These are phyloP conservation scores for Heliconius ismenius DNA, from an alignment of 2,888 invertebrate genomes.

Conservation along the genomic window DNA sequence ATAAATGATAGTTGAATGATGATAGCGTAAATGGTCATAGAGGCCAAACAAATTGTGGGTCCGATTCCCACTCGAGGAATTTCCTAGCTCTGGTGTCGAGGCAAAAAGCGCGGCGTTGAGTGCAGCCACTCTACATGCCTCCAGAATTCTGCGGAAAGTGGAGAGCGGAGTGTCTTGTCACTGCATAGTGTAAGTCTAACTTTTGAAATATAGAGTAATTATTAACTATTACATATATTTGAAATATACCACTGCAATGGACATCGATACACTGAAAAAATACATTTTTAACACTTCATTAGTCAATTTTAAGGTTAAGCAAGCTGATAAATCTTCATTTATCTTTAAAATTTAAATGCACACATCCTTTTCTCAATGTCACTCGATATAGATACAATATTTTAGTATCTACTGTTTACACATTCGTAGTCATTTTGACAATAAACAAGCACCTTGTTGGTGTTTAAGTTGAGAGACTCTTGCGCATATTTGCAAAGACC, in stretches of 20 bases:
- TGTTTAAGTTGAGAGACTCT: constrained; percentile 40
- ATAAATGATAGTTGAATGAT: too few species aligned
- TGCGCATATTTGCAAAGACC: constrained; percentile 17
- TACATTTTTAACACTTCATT: background rate
- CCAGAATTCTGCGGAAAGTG: too few species aligned
- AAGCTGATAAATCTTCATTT: background rate
- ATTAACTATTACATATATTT: too few species aligned
- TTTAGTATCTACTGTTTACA: constrained; percentile 33
- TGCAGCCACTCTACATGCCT: too few species aligned
- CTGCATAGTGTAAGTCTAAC: background rate
- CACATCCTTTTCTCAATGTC: constrained; percentile 27
- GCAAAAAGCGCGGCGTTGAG: too few species aligned
- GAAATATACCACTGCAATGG: too few species aligned
- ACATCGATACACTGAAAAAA: background rate
- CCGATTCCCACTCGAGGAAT: too few species aligned
- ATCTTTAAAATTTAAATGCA: constrained; percentile 31
- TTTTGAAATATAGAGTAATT: background rate
- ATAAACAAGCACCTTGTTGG: constrained; percentile 45
- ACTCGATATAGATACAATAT: constrained; percentile 27
- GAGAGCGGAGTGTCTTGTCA: too few species aligned
- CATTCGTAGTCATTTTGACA: constrained; percentile 34
- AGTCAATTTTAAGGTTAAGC: background rate
- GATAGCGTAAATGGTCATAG: too few species aligned
- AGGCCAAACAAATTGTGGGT: too few species aligned
- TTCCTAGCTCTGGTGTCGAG: too few species aligned